Evolutionary conservation across 2,888 invertebrate genomes (phyloP).

Genomic region (Pseudoips prasinana): DNA sequence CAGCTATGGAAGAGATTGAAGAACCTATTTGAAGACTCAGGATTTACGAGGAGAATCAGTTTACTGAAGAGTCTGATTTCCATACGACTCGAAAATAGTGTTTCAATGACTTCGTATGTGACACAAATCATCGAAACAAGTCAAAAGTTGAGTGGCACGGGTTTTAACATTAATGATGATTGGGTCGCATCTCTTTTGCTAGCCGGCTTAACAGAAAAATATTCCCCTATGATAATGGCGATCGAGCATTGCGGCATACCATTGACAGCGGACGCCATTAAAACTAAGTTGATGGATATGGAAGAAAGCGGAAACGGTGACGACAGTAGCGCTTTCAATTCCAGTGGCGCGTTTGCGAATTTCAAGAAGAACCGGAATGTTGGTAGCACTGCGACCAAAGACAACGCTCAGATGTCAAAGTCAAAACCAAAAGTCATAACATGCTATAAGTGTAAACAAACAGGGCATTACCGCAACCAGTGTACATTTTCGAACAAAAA

Average conservation of each 20-base stretch:
- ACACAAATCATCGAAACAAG: conserved; percentile 17
- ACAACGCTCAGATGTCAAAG: conserved; percentile 19
- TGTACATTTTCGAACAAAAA: conserved; percentile 13
- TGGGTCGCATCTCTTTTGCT: background rate
- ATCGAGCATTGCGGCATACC: conserved; percentile 17
- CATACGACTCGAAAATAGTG: conserved; percentile 14
- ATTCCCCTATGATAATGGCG: conserved; percentile 27
- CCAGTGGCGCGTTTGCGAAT: conserved; percentile 19
- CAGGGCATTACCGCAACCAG: conserved; percentile 25
- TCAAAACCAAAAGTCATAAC: conserved; percentile 13
- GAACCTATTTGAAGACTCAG: conserved; percentile 12
- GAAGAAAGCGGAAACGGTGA: conserved; percentile 12
- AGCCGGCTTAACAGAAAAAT: conserved; percentile 13
- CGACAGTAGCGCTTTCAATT: conserved; percentile 11
- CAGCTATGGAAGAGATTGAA: conserved; percentile 7
- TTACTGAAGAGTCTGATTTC: conserved; percentile 16
- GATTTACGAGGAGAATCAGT: conserved; percentile 20
- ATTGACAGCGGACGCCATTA: conserved; percentile 24
- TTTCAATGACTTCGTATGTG: conserved; percentile 15
- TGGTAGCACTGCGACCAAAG: conserved; percentile 16
- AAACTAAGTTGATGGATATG: conserved; percentile 25
- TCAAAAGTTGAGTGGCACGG: conserved; percentile 16
- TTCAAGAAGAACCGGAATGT: conserved; percentile 19
- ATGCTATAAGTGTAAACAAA: conserved; percentile 30
- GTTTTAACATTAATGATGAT: conserved; percentile 23